Conservation (phyloP, 2,888 invertebrate genomes). For the Anodontia alba region DNA sequence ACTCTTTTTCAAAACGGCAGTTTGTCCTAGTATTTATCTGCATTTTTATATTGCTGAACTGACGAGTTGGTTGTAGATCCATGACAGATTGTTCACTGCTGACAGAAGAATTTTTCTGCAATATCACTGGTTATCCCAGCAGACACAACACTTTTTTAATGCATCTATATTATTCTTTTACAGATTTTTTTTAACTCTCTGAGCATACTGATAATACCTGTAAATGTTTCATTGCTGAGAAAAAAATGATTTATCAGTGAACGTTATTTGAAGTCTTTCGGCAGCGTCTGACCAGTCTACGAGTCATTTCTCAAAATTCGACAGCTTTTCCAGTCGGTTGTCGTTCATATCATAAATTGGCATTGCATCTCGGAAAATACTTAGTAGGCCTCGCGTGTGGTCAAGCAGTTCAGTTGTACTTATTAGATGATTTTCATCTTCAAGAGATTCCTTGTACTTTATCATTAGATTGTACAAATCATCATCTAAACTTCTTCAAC, state of each 20-base stretch:
- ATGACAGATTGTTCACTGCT: slow-evolving; percentile 31
- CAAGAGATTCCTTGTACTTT: slow-evolving; percentile 20
- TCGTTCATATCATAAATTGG: neutral
- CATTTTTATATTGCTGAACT: slow-evolving; percentile 47
- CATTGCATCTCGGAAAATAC: neutral
- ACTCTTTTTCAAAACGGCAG: slow-evolving; percentile 48
- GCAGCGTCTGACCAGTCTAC: neutral
- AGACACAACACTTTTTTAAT: neutral
- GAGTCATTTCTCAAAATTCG: neutral
- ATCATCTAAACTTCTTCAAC: slow-evolving; percentile 1
- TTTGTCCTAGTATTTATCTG: slow-evolving; percentile 47
- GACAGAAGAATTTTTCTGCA: slow-evolving; percentile 24
- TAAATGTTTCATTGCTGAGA: slow-evolving; percentile 3
- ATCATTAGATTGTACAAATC: slow-evolving; percentile 19
- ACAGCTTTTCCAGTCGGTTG: neutral
- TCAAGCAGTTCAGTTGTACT: slow-evolving; percentile 32
- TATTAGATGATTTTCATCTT: slow-evolving; percentile 20
- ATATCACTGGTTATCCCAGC: slow-evolving; percentile 11
- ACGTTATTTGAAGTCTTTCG: neutral
- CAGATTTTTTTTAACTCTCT: slow-evolving; percentile 15
- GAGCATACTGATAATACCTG: neutral
- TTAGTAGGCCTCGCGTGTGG: slow-evolving; percentile 26
- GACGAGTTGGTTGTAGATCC: slow-evolving; percentile 38
- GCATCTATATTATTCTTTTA: neutral
- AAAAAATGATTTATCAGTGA: neutral